Evolutionary conservation across 2,797 vertebrate genomes (phyloP).

Genomic region (Enteromius unitaeniatus): DNA sequence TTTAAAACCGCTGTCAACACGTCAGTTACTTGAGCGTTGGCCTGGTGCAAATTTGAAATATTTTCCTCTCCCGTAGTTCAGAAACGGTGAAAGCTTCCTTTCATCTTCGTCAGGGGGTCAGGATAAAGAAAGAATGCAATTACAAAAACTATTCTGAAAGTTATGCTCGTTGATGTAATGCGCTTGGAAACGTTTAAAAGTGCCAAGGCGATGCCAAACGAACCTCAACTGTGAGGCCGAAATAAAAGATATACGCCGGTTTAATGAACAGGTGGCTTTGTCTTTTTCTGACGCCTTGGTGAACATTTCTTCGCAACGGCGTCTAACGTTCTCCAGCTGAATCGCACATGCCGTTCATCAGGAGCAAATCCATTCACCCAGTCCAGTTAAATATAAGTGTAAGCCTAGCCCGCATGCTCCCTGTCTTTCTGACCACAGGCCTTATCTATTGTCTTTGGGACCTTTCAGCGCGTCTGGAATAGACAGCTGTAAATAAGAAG

Average conservation of each 20-base stretch:
- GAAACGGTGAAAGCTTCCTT: constrained; percentile 68
- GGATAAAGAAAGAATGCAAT: constrained; percentile 68
- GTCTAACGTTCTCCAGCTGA: constrained; percentile 72
- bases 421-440: constrained; percentile 55
- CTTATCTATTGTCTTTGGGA: constrained; percentile 81
- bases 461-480: constrained; percentile 74
- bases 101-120: constrained; percentile 65
- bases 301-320: constrained; percentile 64
- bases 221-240: constrained; percentile 56
- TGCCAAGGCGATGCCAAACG: constrained; percentile 68
- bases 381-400: constrained; percentile 76
- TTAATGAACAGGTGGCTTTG: constrained; percentile 81
- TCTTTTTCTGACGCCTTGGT: constrained; percentile 62
- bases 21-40: constrained; percentile 43
- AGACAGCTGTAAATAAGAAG: constrained; percentile 83
- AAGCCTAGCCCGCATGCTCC: constrained; percentile 70
- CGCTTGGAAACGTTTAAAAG: constrained; percentile 78
- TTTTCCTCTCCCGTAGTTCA: constrained; percentile 70
- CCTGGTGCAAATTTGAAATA: constrained; percentile 63
- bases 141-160: constrained; percentile 70
- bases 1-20: constrained; percentile 72
- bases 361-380: constrained; percentile 71
- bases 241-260: constrained; percentile 63
- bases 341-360: constrained; percentile 69
- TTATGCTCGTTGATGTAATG: constrained; percentile 68